Percentiles rank a stretch among this genome's conserved stretches.
Conservation (phyloP, 2,888 invertebrate genomes). For the Liopterus haemorrhoidalis region DNA sequence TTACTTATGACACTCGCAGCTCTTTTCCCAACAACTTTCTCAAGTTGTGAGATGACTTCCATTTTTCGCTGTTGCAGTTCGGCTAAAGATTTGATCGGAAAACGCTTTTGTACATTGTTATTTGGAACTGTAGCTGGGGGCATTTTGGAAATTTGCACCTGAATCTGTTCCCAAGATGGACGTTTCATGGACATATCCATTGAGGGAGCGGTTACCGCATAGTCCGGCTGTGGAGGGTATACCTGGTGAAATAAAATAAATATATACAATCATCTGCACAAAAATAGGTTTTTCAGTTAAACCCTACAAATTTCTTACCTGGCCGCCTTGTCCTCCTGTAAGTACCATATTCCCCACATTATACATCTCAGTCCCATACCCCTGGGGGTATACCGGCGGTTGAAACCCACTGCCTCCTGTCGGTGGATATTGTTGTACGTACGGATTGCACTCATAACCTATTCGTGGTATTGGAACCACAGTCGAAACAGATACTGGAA, state of each 20-base stretch:
- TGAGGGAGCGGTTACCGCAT: slow-evolving; percentile 35
- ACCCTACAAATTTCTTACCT: too few species aligned
- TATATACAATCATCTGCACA: too few species aligned
- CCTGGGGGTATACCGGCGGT: too few species aligned
- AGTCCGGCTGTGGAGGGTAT: slow-evolving; percentile 40
- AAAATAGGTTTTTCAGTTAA: too few species aligned
- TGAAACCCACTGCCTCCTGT: slow-evolving; percentile 35
- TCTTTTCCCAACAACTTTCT: slow-evolving; percentile 53
- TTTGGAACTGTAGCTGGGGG: slow-evolving; percentile 37
- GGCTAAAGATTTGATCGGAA: slow-evolving; percentile 50
- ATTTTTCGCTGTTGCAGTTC: slow-evolving; percentile 56
- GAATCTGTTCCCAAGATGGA: slow-evolving; percentile 24
- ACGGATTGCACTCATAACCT: slow-evolving; percentile 26
- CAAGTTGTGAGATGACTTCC: slow-evolving; percentile 56
- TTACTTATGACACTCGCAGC: slow-evolving; percentile 44
- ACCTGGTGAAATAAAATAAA: too few species aligned
- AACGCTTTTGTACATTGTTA: slow-evolving; percentile 35
- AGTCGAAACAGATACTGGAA: slow-evolving; percentile 37
- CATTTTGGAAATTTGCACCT: slow-evolving; percentile 21
- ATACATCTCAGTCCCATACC: too few species aligned
- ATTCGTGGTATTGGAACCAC: slow-evolving; percentile 34
- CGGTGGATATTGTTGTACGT: slow-evolving; percentile 29
- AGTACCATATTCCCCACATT: slow-evolving; percentile 35
- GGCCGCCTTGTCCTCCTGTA: slow-evolving; percentile 24
- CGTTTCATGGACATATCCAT: slow-evolving; percentile 29